Conservation (phyloP, 2,888 invertebrate species). For the Chloroclystis v-ata region DNA sequence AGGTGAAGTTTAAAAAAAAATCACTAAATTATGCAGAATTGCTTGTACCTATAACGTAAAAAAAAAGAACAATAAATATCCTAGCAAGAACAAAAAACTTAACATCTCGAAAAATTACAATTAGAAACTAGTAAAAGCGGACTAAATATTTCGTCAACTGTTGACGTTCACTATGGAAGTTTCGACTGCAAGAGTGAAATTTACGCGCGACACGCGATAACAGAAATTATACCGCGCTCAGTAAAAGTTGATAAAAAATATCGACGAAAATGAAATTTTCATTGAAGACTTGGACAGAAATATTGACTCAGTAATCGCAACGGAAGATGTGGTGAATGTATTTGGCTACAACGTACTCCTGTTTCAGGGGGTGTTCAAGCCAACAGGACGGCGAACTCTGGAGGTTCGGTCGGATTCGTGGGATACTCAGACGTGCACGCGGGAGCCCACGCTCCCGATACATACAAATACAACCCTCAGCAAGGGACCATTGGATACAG, state of each 20-base stretch:
- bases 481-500: conserved; percentile 78
- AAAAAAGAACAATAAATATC: conserved; percentile 9
- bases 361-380: conserved; percentile 82
- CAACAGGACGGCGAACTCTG: conserved; percentile 83
- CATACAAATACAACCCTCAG: conserved; percentile 71
- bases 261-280: conserved; percentile 18
- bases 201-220: conserved; percentile 56
- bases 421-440: conserved; percentile 62
- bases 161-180: conserved; percentile 51
- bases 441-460: conserved; percentile 71
- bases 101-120: background rate
- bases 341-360: conserved; percentile 58
- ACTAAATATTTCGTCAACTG: conserved; percentile 60
- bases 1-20: too few species aligned
- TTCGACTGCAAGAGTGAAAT: conserved; percentile 48
- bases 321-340: conserved; percentile 30
- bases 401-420: conserved; percentile 81
- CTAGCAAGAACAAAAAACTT: conserved; percentile 13
- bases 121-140: conserved; percentile 26
- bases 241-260: conserved; percentile 26
- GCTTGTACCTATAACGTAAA: too few species aligned
- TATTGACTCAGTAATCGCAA: background rate
- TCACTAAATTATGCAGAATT: too few species aligned
- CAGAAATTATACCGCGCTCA: conserved; percentile 42
- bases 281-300: conserved; percentile 17